phyloP scores from a whole-genome alignment of 2,797 vertebrate genomes.

The Sebastes vulpes region DNA sequence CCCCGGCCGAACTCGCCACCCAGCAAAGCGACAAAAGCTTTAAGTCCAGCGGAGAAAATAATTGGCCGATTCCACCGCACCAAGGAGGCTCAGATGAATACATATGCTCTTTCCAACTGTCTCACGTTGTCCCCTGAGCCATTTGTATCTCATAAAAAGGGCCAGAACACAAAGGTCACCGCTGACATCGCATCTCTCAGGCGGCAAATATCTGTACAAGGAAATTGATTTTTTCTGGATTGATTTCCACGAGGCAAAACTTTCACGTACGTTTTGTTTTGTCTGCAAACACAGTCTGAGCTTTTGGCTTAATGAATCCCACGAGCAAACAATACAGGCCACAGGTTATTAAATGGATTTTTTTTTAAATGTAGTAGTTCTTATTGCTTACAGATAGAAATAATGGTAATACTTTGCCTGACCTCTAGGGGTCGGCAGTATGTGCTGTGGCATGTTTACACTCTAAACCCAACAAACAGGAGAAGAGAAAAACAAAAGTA shows the following conservation, averaged over 20 bases:
- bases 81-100: constrained; percentile 67
- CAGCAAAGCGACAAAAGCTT: constrained; percentile 38
- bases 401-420: constrained; percentile 1
- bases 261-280: background rate
- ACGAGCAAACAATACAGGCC: background rate
- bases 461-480: constrained; percentile 38
- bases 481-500: constrained; percentile 42
- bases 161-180: constrained; percentile 74
- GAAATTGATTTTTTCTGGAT: constrained; percentile 58
- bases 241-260: constrained; percentile 54
- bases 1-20: constrained; percentile 14
- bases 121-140: constrained; percentile 46
- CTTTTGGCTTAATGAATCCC: constrained; percentile 36
- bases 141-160: constrained; percentile 66
- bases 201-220: constrained; percentile 53
- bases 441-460: constrained; percentile 31
- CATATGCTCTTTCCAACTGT: constrained; percentile 72
- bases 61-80: constrained; percentile 55
- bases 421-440: constrained; percentile 49
- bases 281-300: constrained; percentile 4
- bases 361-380: background rate
- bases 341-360: background rate
- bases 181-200: constrained; percentile 71
- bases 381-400: constrained; percentile 4
- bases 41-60: constrained; percentile 57